Evolutionary conservation across 2,113 vertebrate species (phyloP).

Genomic region (Centropus unirufus): DNA sequence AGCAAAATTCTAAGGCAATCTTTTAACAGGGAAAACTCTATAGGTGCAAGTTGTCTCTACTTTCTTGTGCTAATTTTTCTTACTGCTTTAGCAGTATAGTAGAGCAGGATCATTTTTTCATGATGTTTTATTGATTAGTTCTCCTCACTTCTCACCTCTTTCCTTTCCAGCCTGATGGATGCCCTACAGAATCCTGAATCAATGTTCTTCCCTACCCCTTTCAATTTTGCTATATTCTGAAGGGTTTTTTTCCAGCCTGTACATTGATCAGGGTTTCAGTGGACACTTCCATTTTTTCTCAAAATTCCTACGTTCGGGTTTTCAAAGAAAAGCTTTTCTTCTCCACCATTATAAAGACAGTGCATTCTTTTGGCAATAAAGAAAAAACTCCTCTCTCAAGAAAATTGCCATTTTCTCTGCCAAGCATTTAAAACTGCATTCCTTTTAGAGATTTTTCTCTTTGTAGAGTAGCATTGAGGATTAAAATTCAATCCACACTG

Average conservation of each 20-base stretch:
- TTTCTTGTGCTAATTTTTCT: neutral
- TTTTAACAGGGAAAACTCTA: neutral
- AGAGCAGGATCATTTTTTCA: neutral
- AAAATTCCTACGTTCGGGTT: neutral
- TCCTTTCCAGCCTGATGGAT: neutral
- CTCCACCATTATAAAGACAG: neutral
- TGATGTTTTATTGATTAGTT: neutral
- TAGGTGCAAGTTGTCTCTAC: neutral
- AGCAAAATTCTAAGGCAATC: neutral
- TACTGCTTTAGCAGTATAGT: neutral
- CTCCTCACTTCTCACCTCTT: neutral
- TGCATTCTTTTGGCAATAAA: neutral
- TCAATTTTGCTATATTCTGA: neutral
- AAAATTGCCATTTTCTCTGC: neutral
- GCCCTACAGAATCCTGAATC: neutral
- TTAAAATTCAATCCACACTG: neutral
- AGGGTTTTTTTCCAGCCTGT: neutral
- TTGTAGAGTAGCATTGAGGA: neutral
- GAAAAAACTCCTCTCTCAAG: neutral
- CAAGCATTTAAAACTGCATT: neutral
- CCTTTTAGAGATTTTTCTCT: neutral
- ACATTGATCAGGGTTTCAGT: neutral
- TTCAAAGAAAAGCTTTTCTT: neutral
- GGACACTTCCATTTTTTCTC: neutral
- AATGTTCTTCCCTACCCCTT: neutral